Evolutionary conservation across 2,888 invertebrate species (phyloP).

Genomic region (Tricholauxania praeusta): DNA sequence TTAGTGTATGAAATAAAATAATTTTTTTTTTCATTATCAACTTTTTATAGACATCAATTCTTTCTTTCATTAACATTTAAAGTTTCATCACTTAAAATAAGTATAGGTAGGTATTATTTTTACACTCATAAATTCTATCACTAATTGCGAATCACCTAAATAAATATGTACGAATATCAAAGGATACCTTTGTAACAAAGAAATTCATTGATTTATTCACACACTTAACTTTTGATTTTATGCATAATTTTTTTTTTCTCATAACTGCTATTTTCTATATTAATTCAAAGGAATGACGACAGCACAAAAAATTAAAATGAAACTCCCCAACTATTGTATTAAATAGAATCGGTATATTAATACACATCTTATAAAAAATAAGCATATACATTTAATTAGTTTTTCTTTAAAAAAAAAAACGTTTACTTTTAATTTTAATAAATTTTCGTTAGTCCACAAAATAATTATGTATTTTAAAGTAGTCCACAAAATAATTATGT

Average conservation of each 20-base stretch:
- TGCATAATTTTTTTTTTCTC: too few species aligned
- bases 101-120: constrained; percentile 27
- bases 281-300: too few species aligned
- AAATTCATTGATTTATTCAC: too few species aligned
- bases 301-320: too few species aligned
- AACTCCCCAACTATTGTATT: too few species aligned
- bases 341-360: too few species aligned
- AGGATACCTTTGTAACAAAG: too few species aligned
- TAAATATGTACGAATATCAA: too few species aligned
- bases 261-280: too few species aligned
- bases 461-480: constrained; percentile 31
- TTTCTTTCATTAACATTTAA: constrained; percentile 1
- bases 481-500: constrained; percentile 27
- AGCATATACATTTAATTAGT: constrained; percentile 23
- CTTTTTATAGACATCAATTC: constrained; percentile 30
- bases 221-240: too few species aligned
- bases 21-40: constrained; percentile 39
- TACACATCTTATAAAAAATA: constrained; percentile 13
- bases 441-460: constrained; percentile 31
- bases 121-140: too few species aligned
- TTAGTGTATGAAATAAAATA: constrained; percentile 37
- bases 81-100: constrained; percentile 36
- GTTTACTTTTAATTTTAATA: constrained; percentile 31
- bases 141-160: too few species aligned
- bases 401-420: constrained; percentile 18